Base-by-base conservation (phyloP, 2,888 invertebrate genomes). In the Ommatoiulus sabulosus region DNA sequence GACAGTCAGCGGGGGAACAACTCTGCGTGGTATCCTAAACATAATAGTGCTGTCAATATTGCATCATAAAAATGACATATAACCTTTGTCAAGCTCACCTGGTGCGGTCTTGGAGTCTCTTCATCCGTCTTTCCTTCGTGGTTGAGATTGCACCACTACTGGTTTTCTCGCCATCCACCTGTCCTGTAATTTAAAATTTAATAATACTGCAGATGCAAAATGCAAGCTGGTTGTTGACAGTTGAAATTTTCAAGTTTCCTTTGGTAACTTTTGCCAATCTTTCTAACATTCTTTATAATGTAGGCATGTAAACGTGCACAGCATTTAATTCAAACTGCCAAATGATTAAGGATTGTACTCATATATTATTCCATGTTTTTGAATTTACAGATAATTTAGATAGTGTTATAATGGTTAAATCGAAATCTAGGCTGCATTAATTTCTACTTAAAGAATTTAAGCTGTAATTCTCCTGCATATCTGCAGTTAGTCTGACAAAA, bases 71-170 rank as follows among this genome's bases (percentile, higher is more conserved):
- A 85, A n/a, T 15, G n/a, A 43, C 4, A 85, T 15, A 15, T 85
- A n/a, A n/a, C 3, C 85, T 8, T 15, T 3, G n/a, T 44, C 17
- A 52, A 20, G n/a, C 87, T 15, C 5, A 87, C 87, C 52, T 87
- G 35, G 52, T 7, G 35, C 52, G 24, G 35, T 88, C 85, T 15
- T 85, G 88, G 44, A 88, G 44, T 17, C 88, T 44, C 20, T 86
- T 88, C 46, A 44, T 6, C 48, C 80, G 44, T 63, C 43, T 80
- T 80, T 89, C 88, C 63, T 87, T 87, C 17, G 57, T 24, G 15
- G 87, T 48, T 52, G 87, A 87, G 44, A 87, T 87, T 48, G 52
- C 87, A 35, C 87, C 24, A 87, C 6, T 46, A 24, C 43, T 85
- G 43, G 85, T 43, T 43, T 43, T 43, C 17, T 85, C 85, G 10